Evolutionary conservation across 2,888 invertebrate species (phyloP), one percentile per base, ranked within the genome.

Genomic region (Girardia tigrina): DNA sequence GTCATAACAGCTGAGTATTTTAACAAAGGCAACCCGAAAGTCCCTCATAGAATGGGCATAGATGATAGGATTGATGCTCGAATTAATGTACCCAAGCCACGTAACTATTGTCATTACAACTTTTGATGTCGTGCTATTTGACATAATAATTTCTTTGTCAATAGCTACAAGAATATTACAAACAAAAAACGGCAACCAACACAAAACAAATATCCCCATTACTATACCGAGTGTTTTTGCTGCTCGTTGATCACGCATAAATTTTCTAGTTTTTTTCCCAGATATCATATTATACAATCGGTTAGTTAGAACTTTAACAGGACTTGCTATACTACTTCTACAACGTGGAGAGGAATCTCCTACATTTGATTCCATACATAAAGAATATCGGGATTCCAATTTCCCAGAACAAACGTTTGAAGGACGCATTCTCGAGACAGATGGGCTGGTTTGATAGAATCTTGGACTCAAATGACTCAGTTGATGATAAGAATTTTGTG

Each of bases 1-100:
- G 16, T 36, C 36, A n/a, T 70, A 70, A 70, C 70, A 70, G 79
- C 86, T 92, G 77, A 94, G 86, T 80, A 94, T 91, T 82, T 92
- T 88, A 76, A 91, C 89, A 84, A 94, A 94, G 26, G 94, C 94
- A 85, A 94, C 80, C 79, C 85, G 78, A 84, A 95, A 95, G 85
- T 95, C 95, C 81, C 92, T 88, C 86, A 93, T 94, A 90, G 94
- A 94, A 83, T 93, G 92, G n/a, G 94, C 94, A 85, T 95, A 95
- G 82, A 95, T 95, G 79, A 94, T 91, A 0, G 94, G 94, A 78
- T 84, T 84, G 78, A 84, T 82, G 16, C 83, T 82, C n/a, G 84
- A 84, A 78, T 84, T 84, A 26, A 83, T 80, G 77, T 84, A 84
- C 8, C 83, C 84, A 1, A 84, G 79, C 84, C 84, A 84, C 0